Percentiles rank a stretch among this genome's conserved stretches.
Evolutionary conservation across 2,888 invertebrate species (phyloP).

Genomic region (Nasonovia ribisnigri): DNA sequence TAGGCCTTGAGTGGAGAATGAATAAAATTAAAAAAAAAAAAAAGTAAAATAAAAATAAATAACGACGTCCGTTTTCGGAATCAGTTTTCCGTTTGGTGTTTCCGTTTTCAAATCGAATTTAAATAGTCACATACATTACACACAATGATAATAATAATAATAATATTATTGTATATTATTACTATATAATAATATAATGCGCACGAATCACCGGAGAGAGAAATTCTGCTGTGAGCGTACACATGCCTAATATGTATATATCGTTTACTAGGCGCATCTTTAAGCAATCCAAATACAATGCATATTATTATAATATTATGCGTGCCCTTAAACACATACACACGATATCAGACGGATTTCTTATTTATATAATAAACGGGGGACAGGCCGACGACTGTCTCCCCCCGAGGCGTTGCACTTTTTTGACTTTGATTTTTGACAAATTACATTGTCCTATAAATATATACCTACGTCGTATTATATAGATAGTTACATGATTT

Average conservation of each 20-base stretch:
- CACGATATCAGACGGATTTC: neutral
- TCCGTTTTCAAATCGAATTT: constrained; percentile 59
- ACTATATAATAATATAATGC: neutral
- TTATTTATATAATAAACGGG: neutral
- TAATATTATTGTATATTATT: neutral
- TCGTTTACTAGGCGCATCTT: neutral
- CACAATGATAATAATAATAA: neutral
- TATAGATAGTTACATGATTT: neutral
- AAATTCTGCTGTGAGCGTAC: neutral
- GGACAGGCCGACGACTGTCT: neutral
- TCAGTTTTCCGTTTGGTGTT: constrained; percentile 49
- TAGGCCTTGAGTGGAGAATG: constrained; percentile 51
- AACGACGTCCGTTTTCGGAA: constrained; percentile 63
- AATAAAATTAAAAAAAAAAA: constrained; percentile 46
- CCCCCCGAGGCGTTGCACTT: neutral
- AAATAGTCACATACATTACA: constrained; percentile 30
- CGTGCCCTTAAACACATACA: neutral
- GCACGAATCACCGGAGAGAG: neutral
- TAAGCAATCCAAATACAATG: neutral
- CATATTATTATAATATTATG: neutral
- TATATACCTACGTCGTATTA: neutral
- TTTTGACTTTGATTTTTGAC: neutral
- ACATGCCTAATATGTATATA: neutral
- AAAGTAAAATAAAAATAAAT: constrained; percentile 32
- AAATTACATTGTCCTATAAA: neutral